Percentiles rank a stretch among this genome's conserved stretches.
These are phyloP conservation scores for Synchiropus splendidus DNA, from an alignment of 2,113 vertebrate species.

Conservation along the genomic window DNA sequence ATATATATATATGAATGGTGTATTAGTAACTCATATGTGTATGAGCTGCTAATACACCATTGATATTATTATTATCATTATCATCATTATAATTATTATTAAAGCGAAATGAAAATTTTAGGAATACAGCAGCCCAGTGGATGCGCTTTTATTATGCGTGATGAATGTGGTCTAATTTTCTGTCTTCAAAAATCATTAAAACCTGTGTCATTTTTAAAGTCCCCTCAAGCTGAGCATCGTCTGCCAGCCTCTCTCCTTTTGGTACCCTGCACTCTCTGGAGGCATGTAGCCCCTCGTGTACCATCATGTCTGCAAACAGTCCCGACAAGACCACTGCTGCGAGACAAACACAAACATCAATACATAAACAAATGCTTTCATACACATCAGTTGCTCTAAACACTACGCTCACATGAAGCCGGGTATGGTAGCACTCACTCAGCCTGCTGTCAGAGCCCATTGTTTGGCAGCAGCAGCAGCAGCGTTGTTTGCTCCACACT, in stretches of 20 bases:
- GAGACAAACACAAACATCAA: slow-evolving; percentile 64
- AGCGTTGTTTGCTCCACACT: slow-evolving; percentile 41
- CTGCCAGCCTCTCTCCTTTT: neutral
- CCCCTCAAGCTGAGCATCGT: neutral
- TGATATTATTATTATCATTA: no score
- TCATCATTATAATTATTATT: no score
- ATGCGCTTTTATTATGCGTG: no score
- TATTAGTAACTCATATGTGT: no score
- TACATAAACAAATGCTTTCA: slow-evolving; percentile 61
- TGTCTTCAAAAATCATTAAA: no score
- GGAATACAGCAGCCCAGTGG: no score
- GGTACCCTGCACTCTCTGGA: slow-evolving; percentile 2
- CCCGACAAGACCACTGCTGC: slow-evolving; percentile 49
- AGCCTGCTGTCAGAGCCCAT: slow-evolving; percentile 19
- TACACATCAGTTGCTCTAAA: slow-evolving; percentile 9
- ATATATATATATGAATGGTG: no score
- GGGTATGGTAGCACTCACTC: slow-evolving; percentile 34
- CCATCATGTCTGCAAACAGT: slow-evolving; percentile 56
- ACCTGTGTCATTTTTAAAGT: no score
- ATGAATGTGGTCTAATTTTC: no score
- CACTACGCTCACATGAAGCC: slow-evolving; percentile 14
- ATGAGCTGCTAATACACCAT: no score
- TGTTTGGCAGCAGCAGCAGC: slow-evolving; percentile 32
- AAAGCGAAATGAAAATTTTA: no score
- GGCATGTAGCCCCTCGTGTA: slow-evolving; percentile 28